These are phyloP conservation scores for Megalurothrips usitatus DNA, from an alignment of 2,888 invertebrate genomes.

Conservation along the genomic window DNA sequence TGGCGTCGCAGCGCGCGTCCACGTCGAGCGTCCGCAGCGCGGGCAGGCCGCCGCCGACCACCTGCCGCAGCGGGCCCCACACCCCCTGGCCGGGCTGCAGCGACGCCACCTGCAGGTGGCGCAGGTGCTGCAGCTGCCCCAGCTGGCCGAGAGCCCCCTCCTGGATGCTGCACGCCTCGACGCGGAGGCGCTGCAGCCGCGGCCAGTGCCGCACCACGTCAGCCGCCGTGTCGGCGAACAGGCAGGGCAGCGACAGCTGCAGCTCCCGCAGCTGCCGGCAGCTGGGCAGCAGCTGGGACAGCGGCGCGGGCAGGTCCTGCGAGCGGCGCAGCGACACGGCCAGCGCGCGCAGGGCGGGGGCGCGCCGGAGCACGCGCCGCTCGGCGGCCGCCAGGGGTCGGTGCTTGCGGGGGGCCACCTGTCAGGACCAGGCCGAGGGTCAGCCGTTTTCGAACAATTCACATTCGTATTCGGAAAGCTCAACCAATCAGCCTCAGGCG, in stretches of 20 bases:
- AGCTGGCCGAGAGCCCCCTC: background rate
- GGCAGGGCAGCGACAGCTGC: conserved; percentile 11
- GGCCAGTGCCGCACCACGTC: background rate
- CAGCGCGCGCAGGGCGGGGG: conserved; percentile 6
- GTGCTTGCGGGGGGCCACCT: conserved; percentile 18
- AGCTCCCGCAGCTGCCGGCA: conserved; percentile 4
- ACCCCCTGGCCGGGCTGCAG: background rate
- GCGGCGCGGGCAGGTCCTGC: background rate
- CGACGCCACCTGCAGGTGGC: background rate
- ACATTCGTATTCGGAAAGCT: no score
- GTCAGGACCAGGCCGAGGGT: background rate
- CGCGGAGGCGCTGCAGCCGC: conserved; percentile 4
- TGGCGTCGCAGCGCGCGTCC: conserved; percentile 18
- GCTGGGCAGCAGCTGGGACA: background rate
- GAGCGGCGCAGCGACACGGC: background rate
- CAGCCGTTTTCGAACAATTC: no score
- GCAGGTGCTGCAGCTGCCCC: background rate
- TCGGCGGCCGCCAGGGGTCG: background rate
- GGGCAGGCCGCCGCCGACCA: background rate
- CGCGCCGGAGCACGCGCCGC: conserved; percentile 2
- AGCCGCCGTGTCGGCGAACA: background rate
- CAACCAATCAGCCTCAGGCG: no score
- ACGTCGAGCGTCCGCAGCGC: background rate
- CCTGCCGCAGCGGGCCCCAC: conserved; percentile 8
- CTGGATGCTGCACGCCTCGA: background rate